These are phyloP conservation scores for rat (Rattus norvegicus) DNA, from an alignment of 2,113 vertebrate genomes.

Conservation along the genomic window DNA sequence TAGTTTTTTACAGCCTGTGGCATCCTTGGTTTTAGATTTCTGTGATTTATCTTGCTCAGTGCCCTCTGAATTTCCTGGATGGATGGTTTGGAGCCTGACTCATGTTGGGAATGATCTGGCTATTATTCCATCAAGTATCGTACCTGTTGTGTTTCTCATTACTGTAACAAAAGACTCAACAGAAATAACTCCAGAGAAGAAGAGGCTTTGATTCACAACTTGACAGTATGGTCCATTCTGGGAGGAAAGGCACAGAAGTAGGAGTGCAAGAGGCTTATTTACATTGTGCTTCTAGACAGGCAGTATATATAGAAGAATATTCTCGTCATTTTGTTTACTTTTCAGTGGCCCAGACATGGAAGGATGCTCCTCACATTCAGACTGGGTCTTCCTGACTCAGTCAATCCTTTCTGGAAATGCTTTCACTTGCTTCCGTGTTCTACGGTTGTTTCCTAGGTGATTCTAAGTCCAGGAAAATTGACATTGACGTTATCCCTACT, in stretches of 20 bases:
- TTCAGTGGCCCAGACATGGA: not conserved
- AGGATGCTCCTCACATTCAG: not conserved
- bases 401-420: not conserved
- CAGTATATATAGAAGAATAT: not conserved
- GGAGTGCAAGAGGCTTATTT: not conserved
- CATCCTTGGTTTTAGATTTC: not conserved
- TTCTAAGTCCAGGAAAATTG: not conserved
- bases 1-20: not conserved
- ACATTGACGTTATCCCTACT: not conserved
- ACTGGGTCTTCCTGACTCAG: not conserved
- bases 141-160: not conserved
- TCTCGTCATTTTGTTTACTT: not conserved
- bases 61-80: not conserved
- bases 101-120: not conserved
- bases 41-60: not conserved
- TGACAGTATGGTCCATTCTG: not conserved
- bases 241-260: not conserved
- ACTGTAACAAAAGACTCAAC: not conserved
- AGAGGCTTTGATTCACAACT: not conserved
- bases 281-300: not conserved
- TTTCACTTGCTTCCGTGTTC: not conserved
- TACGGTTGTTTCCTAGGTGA: not conserved
- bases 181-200: not conserved
- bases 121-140: not conserved
- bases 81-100: not conserved